Evolutionary conservation across 2,888 invertebrate genomes (phyloP), one percentile per base, ranked within the genome.

Genomic region (Agonum fuliginosum): DNA sequence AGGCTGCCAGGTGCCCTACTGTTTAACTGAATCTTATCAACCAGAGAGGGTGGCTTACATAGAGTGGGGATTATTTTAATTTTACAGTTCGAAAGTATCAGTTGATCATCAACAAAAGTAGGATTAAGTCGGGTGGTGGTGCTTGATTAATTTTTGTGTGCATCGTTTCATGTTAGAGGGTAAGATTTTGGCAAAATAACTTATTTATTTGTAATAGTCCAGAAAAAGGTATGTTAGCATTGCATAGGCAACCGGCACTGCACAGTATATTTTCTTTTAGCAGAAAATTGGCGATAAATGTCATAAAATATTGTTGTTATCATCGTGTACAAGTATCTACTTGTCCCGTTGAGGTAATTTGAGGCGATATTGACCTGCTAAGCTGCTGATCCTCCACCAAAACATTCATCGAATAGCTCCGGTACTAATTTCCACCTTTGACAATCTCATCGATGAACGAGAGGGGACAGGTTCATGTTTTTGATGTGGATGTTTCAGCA

Each of bases 401-500:
- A 62, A 30, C 58, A 62, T 46, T 30, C 78, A 51, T 69, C 74
- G 78, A 79, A 71, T 65, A 65, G 65, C 30, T 54, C 20, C 48
- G 30, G 65, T 34, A 69, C 48, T 48, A 48, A 48, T 51, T 62
- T 67, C 37, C 37, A 78, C 70, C 67, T 77, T 37, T 58, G 67
- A 46, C n/a, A 14, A 22, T 48, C 20, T 48, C 78, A 67, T 70
- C 79, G 79, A 80, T 81, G 80, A 80, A 74, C 72, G 3, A 20
- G 41, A 54, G 22, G 58, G 41, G 72, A 43, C 27, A 14, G 54
- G 58, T 24, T 72, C 22, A 72, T 41, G 37, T 34, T 22, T 51
- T 72, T 41, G 37, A 54, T 72, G 81, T 83, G 84, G 83, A 80
- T 83, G 82, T 86, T 86, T 79, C 85, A 86, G 86, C 84, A 84